Base-by-base conservation (phyloP, 2,888 invertebrate species). In the Drosophila multiciliata region DNA sequence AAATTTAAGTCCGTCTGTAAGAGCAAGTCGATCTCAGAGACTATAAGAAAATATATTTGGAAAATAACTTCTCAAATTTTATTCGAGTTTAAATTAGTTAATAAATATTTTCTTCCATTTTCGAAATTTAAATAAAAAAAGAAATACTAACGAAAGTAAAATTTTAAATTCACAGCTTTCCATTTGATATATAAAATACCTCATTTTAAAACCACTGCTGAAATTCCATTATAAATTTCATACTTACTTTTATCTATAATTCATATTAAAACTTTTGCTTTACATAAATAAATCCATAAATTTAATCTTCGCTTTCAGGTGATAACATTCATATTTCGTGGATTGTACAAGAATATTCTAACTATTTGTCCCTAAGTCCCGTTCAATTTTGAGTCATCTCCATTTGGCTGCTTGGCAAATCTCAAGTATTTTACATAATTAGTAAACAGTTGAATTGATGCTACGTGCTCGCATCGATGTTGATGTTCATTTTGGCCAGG, bases 401-500 rank as follows among this genome's bases (percentile, higher is more conserved):
- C 20, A n/a, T n/a, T 1, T 26, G 26, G 23, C 45, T 66, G 66
- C 48, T 55, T 67, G 67, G 66, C 32, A 8, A 54, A 36, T 20
- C 11, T 20, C 8, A 38, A 35, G 3, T 20, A 12, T 29, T 20
- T 12, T 20, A 17, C 8, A 9, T n/a, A 9, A 8, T 40, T 23
- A 15, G 17, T 20, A 53, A 32, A 36, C 32, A 53, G 12, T 57
- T 53, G 26, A 63, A 32, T 40, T 20, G 29, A 20, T 67, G 77
- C 64, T 71, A 87, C 63, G 84, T 78, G 50, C 53, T 78, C n/a
- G 76, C 69, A 70, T 90, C 79, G 45, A 71, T 70, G 54, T 52
- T 66, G 49, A 71, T 62, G 66, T 78, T 82, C 86, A 95, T 92
- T 94, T 97, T 96, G 92, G 97, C 96, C 68, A 98, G 94, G 94